Base-by-base conservation (phyloP, 1,140 invertebrate genomes). In the Drosophila bocqueti region DNA sequence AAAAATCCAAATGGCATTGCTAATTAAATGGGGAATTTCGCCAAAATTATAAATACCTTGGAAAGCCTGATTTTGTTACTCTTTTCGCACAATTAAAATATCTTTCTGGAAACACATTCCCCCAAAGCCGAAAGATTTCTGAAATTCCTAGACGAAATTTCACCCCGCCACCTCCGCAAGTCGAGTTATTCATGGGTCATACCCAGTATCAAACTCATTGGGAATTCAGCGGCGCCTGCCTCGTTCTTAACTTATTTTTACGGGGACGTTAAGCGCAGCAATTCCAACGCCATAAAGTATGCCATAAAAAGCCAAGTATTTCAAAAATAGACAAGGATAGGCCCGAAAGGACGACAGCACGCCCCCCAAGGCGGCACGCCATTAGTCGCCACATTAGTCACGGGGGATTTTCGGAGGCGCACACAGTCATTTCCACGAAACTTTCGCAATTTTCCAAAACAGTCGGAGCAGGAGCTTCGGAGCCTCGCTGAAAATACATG, bases 201-300 rank as follows among this genome's bases (percentile, higher is more conserved):
- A 42, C 68, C 68, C 68, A 50, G 66, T 60, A 46, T 31, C 18
- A 72, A 72, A 72, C 69, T 73, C 66, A 73, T 72, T 71, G 69
- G 67, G 69, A 73, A 73, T 73, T 79, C 68, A 69, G 18, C 34
- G 65, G 65, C 72, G 76, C 24, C 75, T 11, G 24, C 59, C 49
- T 60, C 26, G 21, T 34, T n/a, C 50, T 16, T 16, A 45, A 16
- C 38, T 60, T 42, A 24, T 29, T 47, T 43, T 60, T 57, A 64
- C 54, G 65, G 68, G 55, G 75, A 83, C 82, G 83, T 83, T 79
- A 83, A 68, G 63, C 80, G 76, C 50, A 78, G 62, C 80, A 79
- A 83, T 83, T 79, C 71, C 76, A 87, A 77, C 85, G 85, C 85
- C 85, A 82, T 90, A 90, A 90, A 90, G 81, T 90, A 90, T 90